Percentiles rank a stretch among this genome's conserved stretches.
Evolutionary conservation across 92 coral and sea anemone species (phyloP).

Genomic region (Epizoanthus ramosus): DNA sequence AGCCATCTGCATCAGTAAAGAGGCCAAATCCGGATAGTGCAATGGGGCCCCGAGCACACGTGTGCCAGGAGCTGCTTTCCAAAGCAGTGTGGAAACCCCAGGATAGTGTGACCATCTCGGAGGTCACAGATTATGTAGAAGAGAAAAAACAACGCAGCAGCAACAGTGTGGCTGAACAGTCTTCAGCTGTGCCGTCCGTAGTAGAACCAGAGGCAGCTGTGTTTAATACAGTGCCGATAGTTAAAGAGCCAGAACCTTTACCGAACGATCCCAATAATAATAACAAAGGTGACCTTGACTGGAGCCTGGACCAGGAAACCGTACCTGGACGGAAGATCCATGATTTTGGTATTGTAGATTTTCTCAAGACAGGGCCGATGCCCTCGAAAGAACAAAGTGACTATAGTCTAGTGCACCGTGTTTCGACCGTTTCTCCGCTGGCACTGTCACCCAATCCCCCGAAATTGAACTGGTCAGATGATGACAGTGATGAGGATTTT

Average conservation of each 20-base stretch:
- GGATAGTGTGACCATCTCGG: slow-evolving; percentile 65
- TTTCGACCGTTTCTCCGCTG: slow-evolving; percentile 81
- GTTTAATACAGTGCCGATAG: slow-evolving; percentile 12
- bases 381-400: slow-evolving; percentile 65
- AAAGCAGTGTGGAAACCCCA: slow-evolving; percentile 82
- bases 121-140: slow-evolving; percentile 31
- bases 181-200: slow-evolving; percentile 54
- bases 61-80: slow-evolving; percentile 57
- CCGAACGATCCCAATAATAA: neutral
- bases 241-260: slow-evolving; percentile 19
- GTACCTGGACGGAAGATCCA: slow-evolving; percentile 43
- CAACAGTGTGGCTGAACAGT: neutral
- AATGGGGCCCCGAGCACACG: slow-evolving; percentile 35
- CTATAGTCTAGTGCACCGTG: slow-evolving; percentile 73
- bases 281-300: neutral
- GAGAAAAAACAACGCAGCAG: slow-evolving; percentile 1
- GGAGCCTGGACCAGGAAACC: neutral
- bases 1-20: slow-evolving; percentile 11
- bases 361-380: slow-evolving; percentile 66
- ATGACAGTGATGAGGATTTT: slow-evolving; percentile 81
- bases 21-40: slow-evolving; percentile 3
- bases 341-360: slow-evolving; percentile 84
- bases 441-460: slow-evolving; percentile 84
- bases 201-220: slow-evolving; percentile 54
- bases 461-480: slow-evolving; percentile 80